These are phyloP conservation scores for Aurelia sp. DNA, from an alignment of 30 jellyfish, hydroid and myxozoan species.

Conservation along the genomic window DNA sequence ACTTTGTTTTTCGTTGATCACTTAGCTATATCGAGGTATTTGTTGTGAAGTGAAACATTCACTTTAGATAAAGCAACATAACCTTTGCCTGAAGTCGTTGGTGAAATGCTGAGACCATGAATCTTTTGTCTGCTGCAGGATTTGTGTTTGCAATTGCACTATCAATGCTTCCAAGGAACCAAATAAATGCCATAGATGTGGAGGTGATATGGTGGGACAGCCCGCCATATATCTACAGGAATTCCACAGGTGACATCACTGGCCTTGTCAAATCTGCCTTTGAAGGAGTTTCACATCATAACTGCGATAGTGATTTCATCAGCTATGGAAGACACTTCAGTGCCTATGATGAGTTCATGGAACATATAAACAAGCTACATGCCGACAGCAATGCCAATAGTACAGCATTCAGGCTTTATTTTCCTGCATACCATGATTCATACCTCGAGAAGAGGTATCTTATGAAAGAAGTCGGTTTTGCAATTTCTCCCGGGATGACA, in stretches of 20 bases:
- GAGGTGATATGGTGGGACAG: slow-evolving; percentile 49
- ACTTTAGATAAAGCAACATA: no score
- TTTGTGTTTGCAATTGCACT: slow-evolving; percentile 1
- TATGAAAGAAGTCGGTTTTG: slow-evolving; percentile 29
- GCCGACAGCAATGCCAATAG: background rate
- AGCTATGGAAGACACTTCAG: slow-evolving; percentile 1
- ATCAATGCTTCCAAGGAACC: background rate
- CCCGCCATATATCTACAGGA: slow-evolving; percentile 39
- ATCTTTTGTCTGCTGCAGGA: background rate
- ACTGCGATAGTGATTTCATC: background rate
- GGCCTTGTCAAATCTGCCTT: background rate
- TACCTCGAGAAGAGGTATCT: background rate
- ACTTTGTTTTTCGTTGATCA: no score
- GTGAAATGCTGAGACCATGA: no score
- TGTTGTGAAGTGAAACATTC: no score
- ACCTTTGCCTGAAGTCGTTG: no score
- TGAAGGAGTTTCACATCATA: background rate
- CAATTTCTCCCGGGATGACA: slow-evolving; percentile 53
- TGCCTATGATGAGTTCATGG: slow-evolving; percentile 21
- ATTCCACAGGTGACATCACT: background rate
- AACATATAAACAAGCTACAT: background rate
- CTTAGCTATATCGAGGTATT: no score
- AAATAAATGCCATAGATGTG: background rate
- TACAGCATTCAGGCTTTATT: slow-evolving; percentile 4
- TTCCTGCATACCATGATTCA: slow-evolving; percentile 53